Evolutionary conservation across 2,797 vertebrate genomes (phyloP).

Genomic region (Cyprinella venusta): DNA sequence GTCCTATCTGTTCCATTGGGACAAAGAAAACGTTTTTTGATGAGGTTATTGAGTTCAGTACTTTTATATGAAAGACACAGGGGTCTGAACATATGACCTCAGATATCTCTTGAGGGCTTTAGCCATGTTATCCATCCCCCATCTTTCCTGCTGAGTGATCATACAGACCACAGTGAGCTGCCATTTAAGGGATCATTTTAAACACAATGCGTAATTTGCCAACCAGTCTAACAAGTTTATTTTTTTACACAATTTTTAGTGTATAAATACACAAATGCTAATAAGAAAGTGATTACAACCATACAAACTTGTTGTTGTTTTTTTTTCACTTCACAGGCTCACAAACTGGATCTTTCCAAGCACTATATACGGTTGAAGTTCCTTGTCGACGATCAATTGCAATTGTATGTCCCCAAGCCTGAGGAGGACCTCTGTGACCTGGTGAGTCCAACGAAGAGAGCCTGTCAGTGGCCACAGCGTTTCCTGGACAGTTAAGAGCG

Average conservation of each 20-base stretch:
- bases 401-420: conserved; percentile 84
- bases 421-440: conserved; percentile 94
- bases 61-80: background rate
- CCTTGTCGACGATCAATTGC: conserved; percentile 80
- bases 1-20: background rate
- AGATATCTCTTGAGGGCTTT: background rate
- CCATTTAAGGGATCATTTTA: background rate
- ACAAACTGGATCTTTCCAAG: conserved; percentile 81
- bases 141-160: conserved; percentile 1
- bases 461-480: background rate
- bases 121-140: conserved; percentile 11
- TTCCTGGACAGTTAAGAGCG: conserved; percentile 17
- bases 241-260: background rate
- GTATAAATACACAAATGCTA: background rate
- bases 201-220: background rate
- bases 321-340: conserved; percentile 73
- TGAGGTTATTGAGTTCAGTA: background rate
- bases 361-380: conserved; percentile 92
- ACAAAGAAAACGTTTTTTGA: background rate
- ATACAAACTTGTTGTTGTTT: background rate
- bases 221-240: background rate
- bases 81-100: background rate
- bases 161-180: background rate
- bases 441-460: conserved; percentile 76
- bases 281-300: background rate